A percentile compares a stretch with the other conserved stretches of the same genome.
phyloP scores from a whole-genome alignment of 2,888 invertebrate species.

The Diarsia mendica region DNA sequence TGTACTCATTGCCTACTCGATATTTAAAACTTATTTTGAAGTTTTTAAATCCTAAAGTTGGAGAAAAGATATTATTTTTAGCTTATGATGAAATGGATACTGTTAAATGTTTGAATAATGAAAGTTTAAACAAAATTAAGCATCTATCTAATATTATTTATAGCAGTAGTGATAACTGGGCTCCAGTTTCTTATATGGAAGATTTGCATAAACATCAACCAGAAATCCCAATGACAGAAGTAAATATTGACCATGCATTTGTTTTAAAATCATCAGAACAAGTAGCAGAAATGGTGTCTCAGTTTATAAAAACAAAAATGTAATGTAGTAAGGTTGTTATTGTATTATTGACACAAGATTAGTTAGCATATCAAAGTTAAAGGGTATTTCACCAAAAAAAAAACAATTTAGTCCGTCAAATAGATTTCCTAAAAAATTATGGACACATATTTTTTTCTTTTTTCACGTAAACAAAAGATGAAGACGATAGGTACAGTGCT shows the following conservation, averaged over 20 bases:
- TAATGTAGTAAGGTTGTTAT: conserved; percentile 11
- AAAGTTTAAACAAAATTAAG: conserved; percentile 92
- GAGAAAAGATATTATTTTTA: conserved; percentile 92
- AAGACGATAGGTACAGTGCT: no score
- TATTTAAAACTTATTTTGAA: conserved; percentile 88
- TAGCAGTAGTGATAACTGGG: conserved; percentile 95
- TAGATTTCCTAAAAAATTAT: no score
- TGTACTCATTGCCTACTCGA: conserved; percentile 86
- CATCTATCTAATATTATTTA: conserved; percentile 92
- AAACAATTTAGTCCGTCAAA: no score
- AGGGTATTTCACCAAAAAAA: no score
- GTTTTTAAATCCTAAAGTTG: conserved; percentile 90
- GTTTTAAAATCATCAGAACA: conserved; percentile 92
- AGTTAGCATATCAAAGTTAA: not conserved
- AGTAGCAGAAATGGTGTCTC: conserved; percentile 87
- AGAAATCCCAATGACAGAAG: conserved; percentile 74
- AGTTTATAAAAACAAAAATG: conserved; percentile 73
- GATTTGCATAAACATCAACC: conserved; percentile 88
- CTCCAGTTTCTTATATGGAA: conserved; percentile 93
- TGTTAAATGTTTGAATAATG: conserved; percentile 92
- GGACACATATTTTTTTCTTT: no score
- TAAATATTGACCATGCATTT: conserved; percentile 93
- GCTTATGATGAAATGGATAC: conserved; percentile 95
- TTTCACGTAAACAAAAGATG: no score
- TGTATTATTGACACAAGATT: not conserved